Base-by-base conservation (phyloP, 2,113 vertebrate species). In the Dromaius novaehollandiae region DNA sequence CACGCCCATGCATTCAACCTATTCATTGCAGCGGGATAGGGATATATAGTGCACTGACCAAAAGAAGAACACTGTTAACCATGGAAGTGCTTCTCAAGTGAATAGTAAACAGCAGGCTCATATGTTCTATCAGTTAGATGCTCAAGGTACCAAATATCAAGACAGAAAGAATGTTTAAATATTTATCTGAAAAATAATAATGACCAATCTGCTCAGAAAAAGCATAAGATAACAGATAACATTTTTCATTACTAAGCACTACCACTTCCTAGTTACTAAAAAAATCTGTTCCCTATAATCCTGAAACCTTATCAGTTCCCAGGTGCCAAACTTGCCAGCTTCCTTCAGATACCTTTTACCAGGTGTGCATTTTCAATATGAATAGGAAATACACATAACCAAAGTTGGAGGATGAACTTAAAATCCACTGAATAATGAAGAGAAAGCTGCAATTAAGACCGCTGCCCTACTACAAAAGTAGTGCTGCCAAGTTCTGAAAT, bases 41-140 rank as follows among this genome's bases (percentile, higher is more conserved):
- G 3, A 74, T 28, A 28, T 0, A n/a, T 0, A 73, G n/a, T 3
- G 38, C 25, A 30, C n/a, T 11, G 28, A 42, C 10, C 4, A 56
- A 40, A 53, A 71, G 36, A 34, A 88, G 53, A 60, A 58, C 38
- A 6, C 60, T 75, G 11, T 14, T 12, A 84, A 76, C 32, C 46
- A 77, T 1, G 46, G 32, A 66, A 87, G 40, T 4, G 11, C 64
- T 78, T 34, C 71, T 44, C 38, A 74, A 53, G 1, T 34, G 32
- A 65, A 55, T 2, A 60, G 56, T 9, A 89, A 58, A 84, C 32
- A 48, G 38, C 61, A 76, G 4, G 2, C 10, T 44, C 32, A 26
- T 5, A 8, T 8, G 30, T 15, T 19, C 21, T 26, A 61, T 48
- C 56, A 65, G 46, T 38, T 48, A 51, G n/a, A 32, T 60, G 40